Percentiles rank a stretch among this genome's conserved stretches.
These are phyloP conservation scores for Ctenodactylus gundi DNA, from an alignment of 2,113 vertebrate species.

Conservation along the genomic window DNA sequence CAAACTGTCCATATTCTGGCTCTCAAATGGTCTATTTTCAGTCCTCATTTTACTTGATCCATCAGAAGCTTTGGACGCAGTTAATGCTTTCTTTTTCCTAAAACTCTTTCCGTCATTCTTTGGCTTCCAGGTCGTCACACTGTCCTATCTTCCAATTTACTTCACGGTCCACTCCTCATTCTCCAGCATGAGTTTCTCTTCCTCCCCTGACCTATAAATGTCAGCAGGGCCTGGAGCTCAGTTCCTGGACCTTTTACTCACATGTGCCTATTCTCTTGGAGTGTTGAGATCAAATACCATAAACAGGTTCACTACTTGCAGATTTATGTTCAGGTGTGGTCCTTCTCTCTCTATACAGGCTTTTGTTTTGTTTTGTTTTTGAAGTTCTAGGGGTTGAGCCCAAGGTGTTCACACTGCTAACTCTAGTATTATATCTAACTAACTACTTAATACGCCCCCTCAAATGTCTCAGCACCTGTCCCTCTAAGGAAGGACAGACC, in stretches of 20 bases:
- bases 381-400: too few species aligned
- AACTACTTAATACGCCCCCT: neutral
- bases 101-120: neutral
- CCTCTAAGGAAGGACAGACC: too few species aligned
- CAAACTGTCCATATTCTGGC: neutral
- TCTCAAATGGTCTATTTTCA: neutral
- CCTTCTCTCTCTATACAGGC: too few species aligned
- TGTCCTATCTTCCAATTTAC: neutral
- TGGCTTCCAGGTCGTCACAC: neutral
- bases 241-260: neutral
- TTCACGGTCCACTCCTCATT: neutral
- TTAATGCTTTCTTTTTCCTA: neutral
- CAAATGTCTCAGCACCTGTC: too few species aligned
- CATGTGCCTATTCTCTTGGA: neutral
- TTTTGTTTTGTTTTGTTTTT: too few species aligned
- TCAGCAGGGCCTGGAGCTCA: neutral
- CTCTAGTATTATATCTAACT: neutral
- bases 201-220: neutral
- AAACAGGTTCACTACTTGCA: neutral
- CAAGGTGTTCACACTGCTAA: too few species aligned
- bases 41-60: neutral
- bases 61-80: neutral
- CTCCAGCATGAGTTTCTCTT: neutral
- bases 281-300: conserved; percentile 1
- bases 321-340: neutral